A percentile compares a stretch with the other conserved stretches of the same genome.
These are phyloP conservation scores for Acanthochromis polyacanthus DNA, from an alignment of 2,113 vertebrate genomes.

Conservation along the genomic window DNA sequence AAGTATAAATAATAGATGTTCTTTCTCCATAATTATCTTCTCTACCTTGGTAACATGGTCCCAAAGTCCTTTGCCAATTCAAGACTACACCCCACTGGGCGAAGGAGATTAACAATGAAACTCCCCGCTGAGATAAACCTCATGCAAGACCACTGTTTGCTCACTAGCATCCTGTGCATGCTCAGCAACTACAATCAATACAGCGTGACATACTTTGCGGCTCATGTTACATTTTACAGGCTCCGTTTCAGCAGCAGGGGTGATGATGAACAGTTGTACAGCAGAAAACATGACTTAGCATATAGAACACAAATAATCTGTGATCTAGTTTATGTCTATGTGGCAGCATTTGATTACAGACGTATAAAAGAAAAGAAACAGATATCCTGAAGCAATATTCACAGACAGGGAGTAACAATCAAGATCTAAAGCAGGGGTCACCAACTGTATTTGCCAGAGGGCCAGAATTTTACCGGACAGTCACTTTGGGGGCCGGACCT, in stretches of 20 bases:
- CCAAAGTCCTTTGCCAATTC: slow-evolving; percentile 40
- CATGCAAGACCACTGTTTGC: slow-evolving; percentile 48
- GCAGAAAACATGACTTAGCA: neutral
- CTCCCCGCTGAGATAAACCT: slow-evolving; percentile 51
- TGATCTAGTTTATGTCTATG: neutral
- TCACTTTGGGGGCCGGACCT: no score
- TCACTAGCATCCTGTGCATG: slow-evolving; percentile 39
- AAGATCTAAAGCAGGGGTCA: no score
- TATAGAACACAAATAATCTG: neutral
- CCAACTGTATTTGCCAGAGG: no score
- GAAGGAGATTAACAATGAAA: slow-evolving; percentile 52
- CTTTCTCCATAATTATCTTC: slow-evolving; percentile 68
- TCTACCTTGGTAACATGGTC: slow-evolving; percentile 66
- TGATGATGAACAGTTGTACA: slow-evolving; percentile 6
- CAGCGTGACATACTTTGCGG: slow-evolving; percentile 58
- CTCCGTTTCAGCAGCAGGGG: slow-evolving; percentile 35
- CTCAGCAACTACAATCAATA: slow-evolving; percentile 57
- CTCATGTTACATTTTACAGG: slow-evolving; percentile 57
- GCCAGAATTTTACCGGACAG: no score
- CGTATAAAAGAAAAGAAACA: neutral
- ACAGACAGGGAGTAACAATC: no score
- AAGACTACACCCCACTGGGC: slow-evolving; percentile 38
- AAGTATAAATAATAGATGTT: slow-evolving; percentile 79
- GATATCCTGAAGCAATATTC: no score
- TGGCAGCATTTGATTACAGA: neutral